These are phyloP conservation scores for Lomographa bimaculata DNA, from an alignment of 2,888 invertebrate genomes.

Conservation along the genomic window DNA sequence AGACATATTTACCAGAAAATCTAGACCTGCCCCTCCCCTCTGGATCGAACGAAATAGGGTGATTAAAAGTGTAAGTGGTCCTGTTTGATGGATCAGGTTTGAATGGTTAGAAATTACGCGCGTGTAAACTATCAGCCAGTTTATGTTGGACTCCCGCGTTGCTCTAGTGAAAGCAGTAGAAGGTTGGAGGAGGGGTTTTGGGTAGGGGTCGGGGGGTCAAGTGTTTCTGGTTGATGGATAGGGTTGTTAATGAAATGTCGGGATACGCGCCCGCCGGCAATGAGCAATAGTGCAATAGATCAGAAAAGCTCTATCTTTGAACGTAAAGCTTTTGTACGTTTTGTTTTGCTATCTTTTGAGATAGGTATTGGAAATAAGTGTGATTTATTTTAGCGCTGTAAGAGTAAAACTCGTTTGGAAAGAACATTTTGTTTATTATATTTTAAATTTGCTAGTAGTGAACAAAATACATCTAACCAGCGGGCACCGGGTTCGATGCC, in stretches of 20 bases:
- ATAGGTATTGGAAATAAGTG: not conserved
- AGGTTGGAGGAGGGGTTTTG: not conserved
- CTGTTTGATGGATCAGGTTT: conserved; percentile 9
- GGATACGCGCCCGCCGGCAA: conserved; percentile 52
- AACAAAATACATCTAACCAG: no score
- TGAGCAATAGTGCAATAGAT: conserved; percentile 29
- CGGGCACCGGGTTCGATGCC: no score
- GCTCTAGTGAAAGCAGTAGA: not conserved
- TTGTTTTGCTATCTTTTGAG: not conserved
- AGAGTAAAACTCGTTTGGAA: no score
- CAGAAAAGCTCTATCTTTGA: conserved; percentile 16
- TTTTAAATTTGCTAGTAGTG: no score
- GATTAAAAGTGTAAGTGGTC: not conserved
- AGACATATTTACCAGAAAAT: conserved; percentile 5
- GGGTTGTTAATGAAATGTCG: conserved; percentile 50
- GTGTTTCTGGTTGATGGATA: conserved; percentile 28
- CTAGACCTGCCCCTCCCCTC: not conserved
- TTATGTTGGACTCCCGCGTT: conserved; percentile 25
- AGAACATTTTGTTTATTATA: no score
- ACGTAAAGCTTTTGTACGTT: not conserved
- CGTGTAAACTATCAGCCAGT: conserved; percentile 30
- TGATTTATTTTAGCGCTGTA: no score
- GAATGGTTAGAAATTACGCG: conserved; percentile 31
- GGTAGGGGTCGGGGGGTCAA: conserved; percentile 21
- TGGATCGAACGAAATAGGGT: not conserved